Evolutionary conservation across 2,113 vertebrate genomes (phyloP).

Genomic region (Pelvicachromis taeniatus): DNA sequence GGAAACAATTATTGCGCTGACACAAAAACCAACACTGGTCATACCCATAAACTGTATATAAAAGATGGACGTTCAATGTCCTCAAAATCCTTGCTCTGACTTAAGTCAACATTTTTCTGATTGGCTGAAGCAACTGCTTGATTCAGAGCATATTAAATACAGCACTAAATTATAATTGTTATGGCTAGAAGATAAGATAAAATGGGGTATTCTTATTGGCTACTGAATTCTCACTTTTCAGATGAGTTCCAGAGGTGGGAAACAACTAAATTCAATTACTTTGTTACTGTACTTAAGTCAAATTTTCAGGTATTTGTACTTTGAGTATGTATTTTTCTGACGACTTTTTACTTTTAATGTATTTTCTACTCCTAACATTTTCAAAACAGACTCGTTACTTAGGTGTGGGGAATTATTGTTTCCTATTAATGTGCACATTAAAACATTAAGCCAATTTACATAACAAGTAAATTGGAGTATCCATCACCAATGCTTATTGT

Average conservation of each 20-base stretch:
- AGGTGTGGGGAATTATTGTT: not conserved
- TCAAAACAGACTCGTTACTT: not conserved
- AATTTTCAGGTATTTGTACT: not conserved
- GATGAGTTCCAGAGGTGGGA: not conserved
- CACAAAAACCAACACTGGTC: not conserved
- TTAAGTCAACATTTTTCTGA: not conserved
- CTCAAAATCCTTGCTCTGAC: not conserved
- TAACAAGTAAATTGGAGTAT: not conserved
- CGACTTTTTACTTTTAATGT: not conserved
- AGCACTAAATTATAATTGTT: not conserved
- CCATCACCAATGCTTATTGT: not conserved
- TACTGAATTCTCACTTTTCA: not conserved
- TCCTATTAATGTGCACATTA: not conserved
- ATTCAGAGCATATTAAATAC: not conserved
- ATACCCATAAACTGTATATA: not conserved
- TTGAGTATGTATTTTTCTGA: not conserved
- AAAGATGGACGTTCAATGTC: not conserved
- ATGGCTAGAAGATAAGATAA: not conserved
- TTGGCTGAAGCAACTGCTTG: not conserved
- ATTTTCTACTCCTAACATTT: not conserved
- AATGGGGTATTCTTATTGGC: not conserved
- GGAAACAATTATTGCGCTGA: constrained; percentile 9
- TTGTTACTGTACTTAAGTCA: not conserved
- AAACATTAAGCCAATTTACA: not conserved
- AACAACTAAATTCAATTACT: not conserved